Percentiles rank a stretch among this genome's conserved stretches.
phyloP scores from a whole-genome alignment of 2,113 vertebrate genomes.

The Carassius carassius region DNA sequence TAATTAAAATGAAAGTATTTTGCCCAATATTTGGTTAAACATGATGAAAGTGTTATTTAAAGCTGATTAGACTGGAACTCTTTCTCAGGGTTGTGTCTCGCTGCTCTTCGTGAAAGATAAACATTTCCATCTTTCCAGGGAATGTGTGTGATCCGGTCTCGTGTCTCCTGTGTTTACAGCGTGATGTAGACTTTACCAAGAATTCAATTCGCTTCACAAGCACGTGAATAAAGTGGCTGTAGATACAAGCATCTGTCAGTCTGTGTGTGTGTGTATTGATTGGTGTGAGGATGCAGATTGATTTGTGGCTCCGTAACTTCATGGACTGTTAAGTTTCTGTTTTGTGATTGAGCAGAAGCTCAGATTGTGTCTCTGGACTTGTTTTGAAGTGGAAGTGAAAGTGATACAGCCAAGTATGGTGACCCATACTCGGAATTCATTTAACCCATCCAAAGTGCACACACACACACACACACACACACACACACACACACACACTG shows the following conservation, averaged over 20 bases:
- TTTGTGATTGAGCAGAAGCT: not conserved
- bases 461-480: too few relatives aligned
- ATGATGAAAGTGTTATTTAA: not conserved
- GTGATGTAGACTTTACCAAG: constrained; percentile 26
- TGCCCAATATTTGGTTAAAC: not conserved
- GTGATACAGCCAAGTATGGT: too few relatives aligned
- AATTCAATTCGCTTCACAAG: constrained; percentile 29
- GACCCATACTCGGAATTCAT: too few relatives aligned
- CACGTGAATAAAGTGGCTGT: not conserved
- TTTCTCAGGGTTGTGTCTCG: not conserved
- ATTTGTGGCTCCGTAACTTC: constrained; percentile 21
- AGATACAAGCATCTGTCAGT: not conserved
- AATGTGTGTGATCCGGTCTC: not conserved
- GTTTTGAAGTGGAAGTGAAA: too few relatives aligned
- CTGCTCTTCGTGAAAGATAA: not conserved
- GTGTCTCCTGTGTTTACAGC: not conserved
- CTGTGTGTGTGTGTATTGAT: constrained; percentile 17
- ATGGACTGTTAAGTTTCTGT: not conserved
- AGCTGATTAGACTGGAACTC: not conserved
- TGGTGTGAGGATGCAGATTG: not conserved
- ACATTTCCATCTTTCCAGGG: constrained; percentile 1
- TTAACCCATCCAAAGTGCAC: too few relatives aligned
- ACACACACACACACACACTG: too few relatives aligned
- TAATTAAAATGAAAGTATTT: not conserved
- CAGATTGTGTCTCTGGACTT: not conserved